These are phyloP conservation scores for Myocastor coypus DNA, from an alignment of 2,113 vertebrate genomes.

Conservation along the genomic window DNA sequence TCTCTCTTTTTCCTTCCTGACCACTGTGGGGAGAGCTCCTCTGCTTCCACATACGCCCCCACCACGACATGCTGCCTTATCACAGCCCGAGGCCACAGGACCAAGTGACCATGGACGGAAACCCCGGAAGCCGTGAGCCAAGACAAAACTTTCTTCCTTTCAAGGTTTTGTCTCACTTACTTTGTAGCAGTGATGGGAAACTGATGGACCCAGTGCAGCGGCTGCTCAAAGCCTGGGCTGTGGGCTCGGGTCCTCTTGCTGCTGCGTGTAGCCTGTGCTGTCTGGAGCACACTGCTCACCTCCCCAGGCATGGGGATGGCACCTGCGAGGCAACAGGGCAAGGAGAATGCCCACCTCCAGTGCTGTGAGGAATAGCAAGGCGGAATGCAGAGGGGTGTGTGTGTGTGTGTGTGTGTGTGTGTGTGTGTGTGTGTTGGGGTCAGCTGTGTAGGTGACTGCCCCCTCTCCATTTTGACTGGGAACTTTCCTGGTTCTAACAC, in stretches of 20 bases:
- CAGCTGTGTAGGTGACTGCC: background rate
- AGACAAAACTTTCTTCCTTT: background rate
- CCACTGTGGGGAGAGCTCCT: background rate
- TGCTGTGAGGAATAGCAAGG: background rate
- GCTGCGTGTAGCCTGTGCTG: background rate
- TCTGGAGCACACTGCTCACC: background rate
- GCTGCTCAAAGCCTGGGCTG: background rate
- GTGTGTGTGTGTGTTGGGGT: too few species aligned
- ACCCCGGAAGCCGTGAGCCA: background rate
- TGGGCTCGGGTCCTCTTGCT: background rate
- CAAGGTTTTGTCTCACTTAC: background rate
- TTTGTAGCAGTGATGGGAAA: background rate
- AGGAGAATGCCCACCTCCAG: fast-evolving
- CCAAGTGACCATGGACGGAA: background rate
- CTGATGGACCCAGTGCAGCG: background rate
- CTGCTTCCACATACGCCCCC: background rate
- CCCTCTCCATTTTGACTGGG: background rate
- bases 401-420: background rate
- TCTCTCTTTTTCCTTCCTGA: background rate
- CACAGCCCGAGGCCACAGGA: background rate
- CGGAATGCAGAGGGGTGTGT: background rate
- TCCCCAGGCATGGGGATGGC: background rate
- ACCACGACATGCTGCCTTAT: too few species aligned
- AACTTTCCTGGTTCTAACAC: background rate
- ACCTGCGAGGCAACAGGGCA: background rate